phyloP scores from a whole-genome alignment of 2,888 invertebrate species.

The Dendrolimus pini region DNA sequence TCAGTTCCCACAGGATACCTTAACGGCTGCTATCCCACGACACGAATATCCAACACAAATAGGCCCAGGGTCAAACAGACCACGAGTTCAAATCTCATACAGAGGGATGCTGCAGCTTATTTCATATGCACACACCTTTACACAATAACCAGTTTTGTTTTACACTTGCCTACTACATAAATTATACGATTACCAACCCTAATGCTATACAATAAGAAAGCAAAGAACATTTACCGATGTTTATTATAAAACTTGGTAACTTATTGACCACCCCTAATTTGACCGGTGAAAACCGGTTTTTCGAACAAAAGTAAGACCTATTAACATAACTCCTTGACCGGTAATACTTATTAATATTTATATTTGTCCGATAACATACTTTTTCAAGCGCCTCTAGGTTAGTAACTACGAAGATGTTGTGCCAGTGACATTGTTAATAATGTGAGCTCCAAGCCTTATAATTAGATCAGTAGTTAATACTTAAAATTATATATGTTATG shows the following conservation, averaged over 20 bases:
- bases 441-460: background rate
- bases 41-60: constrained; percentile 43
- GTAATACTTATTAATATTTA: constrained; percentile 70
- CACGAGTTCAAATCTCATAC: constrained; percentile 56
- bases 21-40: constrained; percentile 54
- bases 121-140: constrained; percentile 72
- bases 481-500: too few relatives aligned
- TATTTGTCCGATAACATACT: constrained; percentile 28
- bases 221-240: background rate
- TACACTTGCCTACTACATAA: constrained; percentile 7
- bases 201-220: constrained; percentile 10
- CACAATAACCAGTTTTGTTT: constrained; percentile 24
- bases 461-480: too few relatives aligned
- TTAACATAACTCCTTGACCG: constrained; percentile 75
- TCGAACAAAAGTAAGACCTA: constrained; percentile 54
- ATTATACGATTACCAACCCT: constrained; percentile 24
- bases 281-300: constrained; percentile 55
- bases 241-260: constrained; percentile 18
- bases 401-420: constrained; percentile 17
- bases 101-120: constrained; percentile 67
- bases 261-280: constrained; percentile 64
- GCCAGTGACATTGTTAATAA: constrained; percentile 11
- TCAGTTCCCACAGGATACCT: constrained; percentile 59
- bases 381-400: constrained; percentile 2
- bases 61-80: constrained; percentile 56